A percentile compares a stretch with the other conserved stretches of the same genome.
phyloP scores from a whole-genome alignment of 2,797 vertebrate species.

The Leptoclinus maculatus region DNA sequence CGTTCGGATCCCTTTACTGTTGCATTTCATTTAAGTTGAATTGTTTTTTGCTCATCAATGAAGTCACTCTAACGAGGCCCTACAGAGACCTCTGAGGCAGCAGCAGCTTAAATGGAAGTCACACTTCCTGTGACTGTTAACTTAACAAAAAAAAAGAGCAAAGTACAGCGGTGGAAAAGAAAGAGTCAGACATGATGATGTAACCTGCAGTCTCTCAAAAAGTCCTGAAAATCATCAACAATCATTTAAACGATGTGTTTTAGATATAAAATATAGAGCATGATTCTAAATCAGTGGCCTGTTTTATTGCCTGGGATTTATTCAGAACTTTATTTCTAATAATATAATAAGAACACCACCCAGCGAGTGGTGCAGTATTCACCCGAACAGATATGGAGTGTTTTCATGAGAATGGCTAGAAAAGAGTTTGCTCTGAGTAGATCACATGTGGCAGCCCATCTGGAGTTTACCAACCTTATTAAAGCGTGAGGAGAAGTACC shows the following conservation, averaged over 20 bases:
- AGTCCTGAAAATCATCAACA: neutral
- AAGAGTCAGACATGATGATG: neutral
- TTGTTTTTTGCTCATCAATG: neutral
- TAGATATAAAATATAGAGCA: neutral
- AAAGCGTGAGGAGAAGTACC: conserved; percentile 1
- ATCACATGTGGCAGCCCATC: conserved; percentile 7
- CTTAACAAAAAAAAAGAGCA: conserved; percentile 1
- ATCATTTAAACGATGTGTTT: neutral
- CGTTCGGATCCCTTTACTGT: neutral
- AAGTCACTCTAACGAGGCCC: neutral
- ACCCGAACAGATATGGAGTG: neutral
- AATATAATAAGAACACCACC: no score
- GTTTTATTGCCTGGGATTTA: neutral
- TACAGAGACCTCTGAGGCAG: neutral
- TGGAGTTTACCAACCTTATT: conserved; percentile 4
- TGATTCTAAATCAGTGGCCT: neutral
- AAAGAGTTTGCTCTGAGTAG: neutral
- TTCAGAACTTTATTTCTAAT: conserved; percentile 4
- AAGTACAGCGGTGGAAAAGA: neutral
- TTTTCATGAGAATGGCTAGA: conserved; percentile 5
- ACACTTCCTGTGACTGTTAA: neutral
- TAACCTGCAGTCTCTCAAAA: neutral
- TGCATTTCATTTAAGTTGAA: neutral
- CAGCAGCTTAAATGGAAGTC: neutral
- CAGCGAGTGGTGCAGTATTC: neutral